Conservation (phyloP, 2,113 vertebrate species). For the Ondatra zibethicus region DNA sequence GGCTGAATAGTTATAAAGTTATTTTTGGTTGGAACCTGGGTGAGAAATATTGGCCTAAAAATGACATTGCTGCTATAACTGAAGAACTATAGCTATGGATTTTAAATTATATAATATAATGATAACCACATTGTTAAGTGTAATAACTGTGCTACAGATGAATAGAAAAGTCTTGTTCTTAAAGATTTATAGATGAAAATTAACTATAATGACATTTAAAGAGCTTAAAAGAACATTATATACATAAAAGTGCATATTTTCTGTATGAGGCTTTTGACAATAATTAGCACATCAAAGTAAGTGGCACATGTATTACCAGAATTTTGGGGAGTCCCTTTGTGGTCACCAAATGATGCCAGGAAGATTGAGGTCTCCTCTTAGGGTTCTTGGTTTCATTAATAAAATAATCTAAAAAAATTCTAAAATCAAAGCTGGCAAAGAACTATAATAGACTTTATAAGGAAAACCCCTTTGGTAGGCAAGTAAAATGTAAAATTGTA, state of each 20-base stretch:
- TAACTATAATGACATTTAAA: background rate
- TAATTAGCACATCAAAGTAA: background rate
- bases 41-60: conserved; percentile 11
- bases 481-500: no score
- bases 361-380: background rate
- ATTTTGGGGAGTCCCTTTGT: background rate
- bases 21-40: background rate
- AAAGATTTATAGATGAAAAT: background rate
- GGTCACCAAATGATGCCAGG: background rate
- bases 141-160: background rate
- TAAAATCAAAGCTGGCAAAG: background rate
- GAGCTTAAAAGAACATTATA: background rate
- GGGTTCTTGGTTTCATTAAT: background rate
- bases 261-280: background rate
- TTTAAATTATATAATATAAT: background rate
- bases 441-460: background rate
- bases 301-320: background rate
- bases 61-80: background rate
- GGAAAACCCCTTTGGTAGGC: background rate
- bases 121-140: background rate
- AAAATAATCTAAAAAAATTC: background rate
- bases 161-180: background rate
- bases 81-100: background rate
- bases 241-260: background rate
- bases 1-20: background rate